Conservation (phyloP, 2,113 vertebrate genomes). For the Oxyura jamaicensis region DNA sequence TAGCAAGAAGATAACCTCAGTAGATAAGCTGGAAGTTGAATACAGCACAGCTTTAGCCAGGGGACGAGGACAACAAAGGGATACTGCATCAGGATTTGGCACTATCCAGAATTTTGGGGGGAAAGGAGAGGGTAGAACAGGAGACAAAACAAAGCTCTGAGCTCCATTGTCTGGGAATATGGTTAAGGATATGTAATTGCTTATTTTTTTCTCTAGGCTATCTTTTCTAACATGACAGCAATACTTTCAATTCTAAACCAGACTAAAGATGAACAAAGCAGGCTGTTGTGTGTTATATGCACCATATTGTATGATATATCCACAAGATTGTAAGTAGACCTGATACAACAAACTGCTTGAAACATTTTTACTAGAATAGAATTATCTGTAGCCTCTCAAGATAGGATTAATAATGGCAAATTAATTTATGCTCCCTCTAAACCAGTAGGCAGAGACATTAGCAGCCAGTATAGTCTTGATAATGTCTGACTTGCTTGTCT, state of each 20-base stretch:
- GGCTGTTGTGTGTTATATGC: not conserved
- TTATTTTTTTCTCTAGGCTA: not conserved
- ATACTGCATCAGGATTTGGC: not conserved
- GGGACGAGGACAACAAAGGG: not conserved
- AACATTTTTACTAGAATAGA: not conserved
- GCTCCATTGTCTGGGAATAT: not conserved
- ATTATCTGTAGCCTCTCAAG: not conserved
- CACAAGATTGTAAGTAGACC: not conserved
- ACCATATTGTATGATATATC: not conserved
- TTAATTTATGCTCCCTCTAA: conserved; percentile 9
- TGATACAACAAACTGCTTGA: not conserved
- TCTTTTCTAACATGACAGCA: not conserved
- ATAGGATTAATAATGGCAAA: conserved; percentile 1
- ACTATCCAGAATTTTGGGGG: not conserved
- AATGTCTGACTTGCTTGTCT: not conserved
- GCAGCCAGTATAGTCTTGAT: not conserved
- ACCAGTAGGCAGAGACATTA: not conserved
- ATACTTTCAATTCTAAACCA: not conserved
- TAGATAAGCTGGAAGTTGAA: not conserved
- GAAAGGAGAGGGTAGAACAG: not conserved
- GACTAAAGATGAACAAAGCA: not conserved
- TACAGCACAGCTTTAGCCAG: not conserved
- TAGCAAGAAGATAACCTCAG: not conserved
- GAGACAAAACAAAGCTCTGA: not conserved
- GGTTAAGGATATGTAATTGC: accelerated